Conservation (phyloP, 2,113 vertebrate species). For the Mobula birostris region DNA sequence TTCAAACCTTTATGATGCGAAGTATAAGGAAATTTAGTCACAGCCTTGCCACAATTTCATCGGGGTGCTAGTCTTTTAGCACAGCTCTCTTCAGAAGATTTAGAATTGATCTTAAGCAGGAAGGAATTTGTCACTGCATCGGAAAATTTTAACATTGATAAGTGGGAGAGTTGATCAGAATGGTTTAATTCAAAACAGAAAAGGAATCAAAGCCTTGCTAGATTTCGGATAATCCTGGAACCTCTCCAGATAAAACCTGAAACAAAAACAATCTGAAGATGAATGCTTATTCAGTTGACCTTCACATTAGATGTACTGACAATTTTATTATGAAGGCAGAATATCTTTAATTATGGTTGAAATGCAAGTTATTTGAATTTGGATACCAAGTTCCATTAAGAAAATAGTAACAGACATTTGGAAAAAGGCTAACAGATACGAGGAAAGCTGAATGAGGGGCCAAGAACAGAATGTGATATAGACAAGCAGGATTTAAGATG, state of each 20-base stretch:
- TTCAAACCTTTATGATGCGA: not conserved
- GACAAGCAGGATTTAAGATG: no score
- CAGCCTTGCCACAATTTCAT: not conserved
- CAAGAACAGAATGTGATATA: no score
- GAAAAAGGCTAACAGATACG: no score
- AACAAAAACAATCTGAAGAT: not conserved
- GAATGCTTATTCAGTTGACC: not conserved
- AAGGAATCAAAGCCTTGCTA: constrained; percentile 37
- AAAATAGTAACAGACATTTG: no score
- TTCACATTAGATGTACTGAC: not conserved
- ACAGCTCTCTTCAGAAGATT: not conserved
- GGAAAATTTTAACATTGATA: not conserved
- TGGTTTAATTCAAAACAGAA: constrained; percentile 27
- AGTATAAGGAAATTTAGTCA: not conserved
- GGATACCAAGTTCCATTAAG: no score
- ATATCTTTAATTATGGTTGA: not conserved
- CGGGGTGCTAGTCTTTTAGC: not conserved
- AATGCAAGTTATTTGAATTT: not conserved
- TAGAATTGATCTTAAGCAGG: not conserved
- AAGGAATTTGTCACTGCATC: not conserved
- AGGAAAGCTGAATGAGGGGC: no score
- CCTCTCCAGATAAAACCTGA: constrained; percentile 34
- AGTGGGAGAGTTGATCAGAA: not conserved
- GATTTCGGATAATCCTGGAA: constrained; percentile 38
- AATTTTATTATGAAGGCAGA: not conserved